These are phyloP conservation scores for Colius striatus DNA, from an alignment of 2,113 vertebrate genomes.

Conservation along the genomic window DNA sequence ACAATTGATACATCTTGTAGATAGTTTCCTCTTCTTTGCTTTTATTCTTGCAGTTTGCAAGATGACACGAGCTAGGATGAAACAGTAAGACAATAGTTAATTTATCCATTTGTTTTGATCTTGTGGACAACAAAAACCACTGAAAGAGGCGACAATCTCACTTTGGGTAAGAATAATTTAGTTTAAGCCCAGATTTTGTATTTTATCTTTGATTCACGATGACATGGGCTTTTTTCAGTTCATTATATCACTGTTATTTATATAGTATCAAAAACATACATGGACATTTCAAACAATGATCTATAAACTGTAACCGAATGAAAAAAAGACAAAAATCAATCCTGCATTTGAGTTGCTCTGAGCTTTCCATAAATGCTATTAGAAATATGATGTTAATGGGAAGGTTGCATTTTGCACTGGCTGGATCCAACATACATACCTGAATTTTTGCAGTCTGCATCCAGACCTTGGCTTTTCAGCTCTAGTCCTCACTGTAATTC, in stretches of 20 bases:
- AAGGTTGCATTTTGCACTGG: neutral
- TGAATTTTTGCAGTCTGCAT: neutral
- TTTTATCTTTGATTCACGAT: conserved; percentile 32
- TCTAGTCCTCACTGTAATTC: neutral
- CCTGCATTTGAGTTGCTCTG: neutral
- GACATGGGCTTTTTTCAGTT: neutral
- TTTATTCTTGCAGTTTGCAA: neutral
- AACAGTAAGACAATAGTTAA: neutral
- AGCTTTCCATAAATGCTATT: neutral
- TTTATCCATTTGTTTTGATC: neutral
- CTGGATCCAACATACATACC: neutral
- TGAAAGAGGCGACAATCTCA: neutral
- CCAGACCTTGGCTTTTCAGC: neutral
- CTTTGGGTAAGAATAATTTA: neutral
- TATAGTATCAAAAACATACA: neutral
- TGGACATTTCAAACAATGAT: neutral
- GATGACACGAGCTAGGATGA: neutral
- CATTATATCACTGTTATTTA: conserved; percentile 1
- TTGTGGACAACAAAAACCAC: neutral
- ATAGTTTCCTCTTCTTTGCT: neutral
- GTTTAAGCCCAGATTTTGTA: conserved; percentile 9
- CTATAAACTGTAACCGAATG: neutral
- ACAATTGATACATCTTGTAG: neutral
- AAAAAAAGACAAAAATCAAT: neutral
- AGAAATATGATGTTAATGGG: neutral